phyloP scores from a whole-genome alignment of 2,113 vertebrate genomes.

The Tragelaphus scriptus region DNA sequence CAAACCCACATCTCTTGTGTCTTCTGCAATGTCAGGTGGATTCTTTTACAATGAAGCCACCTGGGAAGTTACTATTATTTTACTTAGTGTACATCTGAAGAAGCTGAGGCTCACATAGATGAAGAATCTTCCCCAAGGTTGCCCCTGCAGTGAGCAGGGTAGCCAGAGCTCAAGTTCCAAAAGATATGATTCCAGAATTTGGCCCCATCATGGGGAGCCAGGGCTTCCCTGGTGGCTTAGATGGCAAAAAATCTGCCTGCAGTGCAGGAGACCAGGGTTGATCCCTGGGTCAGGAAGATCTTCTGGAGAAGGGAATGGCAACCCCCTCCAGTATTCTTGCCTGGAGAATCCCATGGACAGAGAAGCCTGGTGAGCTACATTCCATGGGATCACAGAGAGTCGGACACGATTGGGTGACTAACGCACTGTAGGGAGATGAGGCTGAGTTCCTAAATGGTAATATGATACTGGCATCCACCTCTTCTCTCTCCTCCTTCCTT shows the following conservation, averaged over 20 bases:
- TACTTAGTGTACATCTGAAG: not conserved
- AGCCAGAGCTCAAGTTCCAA: not conserved
- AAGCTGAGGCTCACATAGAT: not conserved
- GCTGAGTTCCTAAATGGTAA: not conserved
- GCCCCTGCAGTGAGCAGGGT: too few species aligned
- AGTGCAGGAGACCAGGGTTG: not conserved
- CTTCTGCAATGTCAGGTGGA: not conserved
- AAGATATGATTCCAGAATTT: not conserved
- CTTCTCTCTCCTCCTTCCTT: not conserved
- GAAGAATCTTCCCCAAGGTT: not conserved
- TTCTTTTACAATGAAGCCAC: not conserved
- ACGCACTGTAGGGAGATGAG: not conserved
- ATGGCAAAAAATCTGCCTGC: not conserved
- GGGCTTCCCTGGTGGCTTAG: not conserved
- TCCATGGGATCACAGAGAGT: not conserved
- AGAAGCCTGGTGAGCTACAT: not conserved
- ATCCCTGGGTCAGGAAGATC: not conserved
- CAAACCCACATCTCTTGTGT: not conserved
- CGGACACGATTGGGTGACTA: accelerated
- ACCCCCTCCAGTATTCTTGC: not conserved
- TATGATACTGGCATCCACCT: not conserved
- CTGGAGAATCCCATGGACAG: not conserved
- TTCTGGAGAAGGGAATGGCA: not conserved
- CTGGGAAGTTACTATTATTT: not conserved
- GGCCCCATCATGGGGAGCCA: not conserved